Conservation (phyloP, 2,113 vertebrate species). For the Actinemys pallida region DNA sequence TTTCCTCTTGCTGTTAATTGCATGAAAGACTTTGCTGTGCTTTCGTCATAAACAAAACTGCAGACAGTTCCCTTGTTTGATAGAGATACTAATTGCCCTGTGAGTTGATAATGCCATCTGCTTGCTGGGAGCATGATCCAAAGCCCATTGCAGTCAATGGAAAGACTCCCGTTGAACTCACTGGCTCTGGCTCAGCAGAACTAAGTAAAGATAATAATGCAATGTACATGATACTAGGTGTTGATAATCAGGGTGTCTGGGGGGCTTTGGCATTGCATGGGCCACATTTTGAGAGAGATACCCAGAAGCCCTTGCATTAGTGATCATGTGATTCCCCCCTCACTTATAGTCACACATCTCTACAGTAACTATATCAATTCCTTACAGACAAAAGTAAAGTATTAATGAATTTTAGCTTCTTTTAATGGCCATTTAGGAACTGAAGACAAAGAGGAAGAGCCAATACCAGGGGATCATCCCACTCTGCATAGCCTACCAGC, state of each 20-base stretch:
- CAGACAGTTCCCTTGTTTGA: neutral
- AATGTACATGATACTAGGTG: neutral
- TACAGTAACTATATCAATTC: neutral
- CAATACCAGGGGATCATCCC: neutral
- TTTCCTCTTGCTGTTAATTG: constrained; percentile 34
- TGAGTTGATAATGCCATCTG: constrained; percentile 67
- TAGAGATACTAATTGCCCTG: constrained; percentile 39
- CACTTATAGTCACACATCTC: neutral
- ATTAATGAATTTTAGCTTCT: neutral
- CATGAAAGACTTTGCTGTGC: neutral
- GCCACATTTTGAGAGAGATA: neutral
- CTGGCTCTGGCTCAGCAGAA: constrained; percentile 13
- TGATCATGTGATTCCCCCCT: neutral
- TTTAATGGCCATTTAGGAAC: neutral
- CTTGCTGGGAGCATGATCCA: constrained; percentile 13
- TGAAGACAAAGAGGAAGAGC: neutral
- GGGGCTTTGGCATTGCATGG: neutral
- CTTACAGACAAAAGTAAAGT: neutral
- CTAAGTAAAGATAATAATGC: neutral
- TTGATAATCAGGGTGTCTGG: neutral
- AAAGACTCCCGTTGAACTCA: neutral
- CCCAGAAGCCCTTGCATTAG: neutral
- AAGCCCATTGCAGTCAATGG: neutral
- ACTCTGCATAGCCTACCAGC: neutral
- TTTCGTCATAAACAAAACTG: neutral